Evolutionary conservation across 2,113 vertebrate genomes (phyloP).

Genomic region (Takifugu bimaculatus): DNA sequence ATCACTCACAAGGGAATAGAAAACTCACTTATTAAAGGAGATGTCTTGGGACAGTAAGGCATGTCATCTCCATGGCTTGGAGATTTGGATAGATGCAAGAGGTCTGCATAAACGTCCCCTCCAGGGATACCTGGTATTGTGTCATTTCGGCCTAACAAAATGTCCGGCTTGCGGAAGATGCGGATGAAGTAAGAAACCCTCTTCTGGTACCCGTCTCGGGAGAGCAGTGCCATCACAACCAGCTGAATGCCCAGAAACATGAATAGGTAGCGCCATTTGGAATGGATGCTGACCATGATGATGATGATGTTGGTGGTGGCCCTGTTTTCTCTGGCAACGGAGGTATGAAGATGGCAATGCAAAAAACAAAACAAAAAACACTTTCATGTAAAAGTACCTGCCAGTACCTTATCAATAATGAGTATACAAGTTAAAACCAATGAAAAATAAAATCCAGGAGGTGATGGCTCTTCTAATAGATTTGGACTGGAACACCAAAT

Average conservation of each 20-base stretch:
- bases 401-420: neutral
- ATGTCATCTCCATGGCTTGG: conserved; percentile 52
- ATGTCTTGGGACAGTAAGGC: conserved; percentile 72
- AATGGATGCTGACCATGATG: conserved; percentile 63
- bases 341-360: neutral
- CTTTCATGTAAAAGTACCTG: neutral
- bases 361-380: neutral
- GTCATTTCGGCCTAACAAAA: conserved; percentile 43
- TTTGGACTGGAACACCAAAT: too few relatives aligned
- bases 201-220: conserved; percentile 72
- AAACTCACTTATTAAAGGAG: conserved; percentile 74
- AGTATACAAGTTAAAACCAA: neutral
- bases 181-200: conserved; percentile 75
- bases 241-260: conserved; percentile 79
- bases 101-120: conserved; percentile 73
- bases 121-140: neutral
- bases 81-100: conserved; percentile 59
- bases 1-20: neutral
- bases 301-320: conserved; percentile 28
- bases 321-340: conserved; percentile 4
- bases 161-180: conserved; percentile 71
- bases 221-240: conserved; percentile 77
- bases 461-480: conserved; percentile 18
- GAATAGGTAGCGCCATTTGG: conserved; percentile 76
- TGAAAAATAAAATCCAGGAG: neutral